A percentile compares a stretch with the other conserved stretches of the same genome.
These are phyloP conservation scores for Poeciliopsis turrubarensis DNA, from an alignment of 2,113 vertebrate species.

Conservation along the genomic window DNA sequence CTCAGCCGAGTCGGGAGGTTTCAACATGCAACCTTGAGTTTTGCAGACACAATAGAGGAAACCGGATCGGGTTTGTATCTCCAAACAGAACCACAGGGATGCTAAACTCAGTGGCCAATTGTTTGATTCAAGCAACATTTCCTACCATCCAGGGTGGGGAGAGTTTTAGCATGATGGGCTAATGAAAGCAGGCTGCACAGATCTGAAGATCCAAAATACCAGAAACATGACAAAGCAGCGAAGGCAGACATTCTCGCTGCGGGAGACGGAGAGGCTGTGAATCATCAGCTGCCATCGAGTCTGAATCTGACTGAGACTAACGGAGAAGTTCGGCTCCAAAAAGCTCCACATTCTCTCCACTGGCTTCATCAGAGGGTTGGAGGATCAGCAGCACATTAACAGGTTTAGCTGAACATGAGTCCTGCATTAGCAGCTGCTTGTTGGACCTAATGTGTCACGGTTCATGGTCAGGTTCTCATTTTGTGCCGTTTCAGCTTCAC, in stretches of 20 bases:
- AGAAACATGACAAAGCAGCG: slow-evolving; percentile 4
- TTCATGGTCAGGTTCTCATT: neutral
- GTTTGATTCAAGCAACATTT: neutral
- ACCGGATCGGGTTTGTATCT: neutral
- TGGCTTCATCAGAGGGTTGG: neutral
- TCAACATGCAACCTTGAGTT: slow-evolving; percentile 36
- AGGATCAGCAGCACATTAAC: no score
- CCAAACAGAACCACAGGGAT: neutral
- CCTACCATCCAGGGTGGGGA: neutral
- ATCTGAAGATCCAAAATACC: neutral
- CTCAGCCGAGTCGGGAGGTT: slow-evolving; percentile 13
- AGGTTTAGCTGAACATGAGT: neutral
- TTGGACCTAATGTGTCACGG: neutral
- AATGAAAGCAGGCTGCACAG: slow-evolving; percentile 12
- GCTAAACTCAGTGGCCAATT: neutral
- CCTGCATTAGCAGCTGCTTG: neutral
- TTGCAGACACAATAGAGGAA: slow-evolving; percentile 45
- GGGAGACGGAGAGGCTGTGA: slow-evolving; percentile 2
- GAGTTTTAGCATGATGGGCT: slow-evolving; percentile 14
- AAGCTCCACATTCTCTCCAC: neutral
- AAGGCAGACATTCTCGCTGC: slow-evolving; percentile 1
- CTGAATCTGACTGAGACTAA: neutral
- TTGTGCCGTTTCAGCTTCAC: neutral
- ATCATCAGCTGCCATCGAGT: slow-evolving; percentile 6
- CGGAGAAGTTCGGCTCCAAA: neutral